Conservation (phyloP, 1,140 invertebrate genomes). For the Elymnias hypermnestra region DNA sequence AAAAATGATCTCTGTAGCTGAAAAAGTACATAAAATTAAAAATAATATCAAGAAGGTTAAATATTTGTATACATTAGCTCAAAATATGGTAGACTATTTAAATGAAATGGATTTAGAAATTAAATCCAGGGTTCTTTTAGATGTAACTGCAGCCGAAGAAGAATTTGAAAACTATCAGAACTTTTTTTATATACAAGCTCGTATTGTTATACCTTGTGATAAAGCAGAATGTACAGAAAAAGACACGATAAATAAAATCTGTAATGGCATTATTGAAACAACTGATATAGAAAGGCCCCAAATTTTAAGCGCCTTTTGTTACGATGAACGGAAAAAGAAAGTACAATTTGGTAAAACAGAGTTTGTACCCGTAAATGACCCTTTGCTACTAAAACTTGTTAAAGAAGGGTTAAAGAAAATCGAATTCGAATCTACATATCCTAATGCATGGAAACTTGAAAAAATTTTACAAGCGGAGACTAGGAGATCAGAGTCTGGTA, state of each 20-base stretch:
- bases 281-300: conserved; percentile 26
- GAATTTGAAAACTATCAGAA: conserved; percentile 39
- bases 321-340: conserved; percentile 26
- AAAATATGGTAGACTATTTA: conserved; percentile 43
- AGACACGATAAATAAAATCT: conserved; percentile 32
- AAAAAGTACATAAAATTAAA: conserved; percentile 40
- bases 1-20: conserved; percentile 28
- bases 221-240: conserved; percentile 29
- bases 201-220: conserved; percentile 38
- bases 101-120: conserved; percentile 43
- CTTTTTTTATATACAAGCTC: conserved; percentile 45
- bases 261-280: conserved; percentile 44
- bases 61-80: conserved; percentile 36
- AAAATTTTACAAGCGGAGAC: conserved; percentile 40
- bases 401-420: conserved; percentile 40
- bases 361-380: conserved; percentile 33
- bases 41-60: conserved; percentile 40
- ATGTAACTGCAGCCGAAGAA: conserved; percentile 44
- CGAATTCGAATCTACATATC: conserved; percentile 30
- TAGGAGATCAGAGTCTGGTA: conserved; percentile 30
- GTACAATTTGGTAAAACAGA: conserved; percentile 12
- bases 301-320: conserved; percentile 41
- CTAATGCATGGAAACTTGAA: conserved; percentile 34
- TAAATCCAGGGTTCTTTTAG: conserved; percentile 33
- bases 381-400: conserved; percentile 28